Percentiles rank a stretch among this genome's conserved stretches.
These are phyloP conservation scores for Novumbra hubbsi DNA, from an alignment of 2,797 vertebrate species.

Conservation along the genomic window DNA sequence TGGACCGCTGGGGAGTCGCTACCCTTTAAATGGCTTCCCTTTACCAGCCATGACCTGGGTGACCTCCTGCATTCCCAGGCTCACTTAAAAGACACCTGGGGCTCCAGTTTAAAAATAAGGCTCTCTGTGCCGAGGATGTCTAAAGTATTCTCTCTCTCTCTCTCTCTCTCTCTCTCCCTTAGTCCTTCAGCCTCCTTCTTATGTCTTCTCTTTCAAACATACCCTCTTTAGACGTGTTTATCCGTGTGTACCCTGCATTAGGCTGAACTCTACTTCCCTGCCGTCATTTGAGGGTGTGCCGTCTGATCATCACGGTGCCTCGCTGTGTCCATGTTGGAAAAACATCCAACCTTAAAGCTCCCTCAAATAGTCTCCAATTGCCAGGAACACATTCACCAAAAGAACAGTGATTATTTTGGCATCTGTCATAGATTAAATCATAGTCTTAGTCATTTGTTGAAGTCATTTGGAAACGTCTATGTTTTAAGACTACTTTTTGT, in stretches of 20 bases:
- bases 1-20: not conserved
- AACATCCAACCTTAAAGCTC: not conserved
- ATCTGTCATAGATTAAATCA: too few species aligned
- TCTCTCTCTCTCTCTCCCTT: constrained; percentile 1
- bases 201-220: not conserved
- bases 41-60: constrained; percentile 8
- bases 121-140: not conserved
- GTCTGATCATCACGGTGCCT: not conserved
- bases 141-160: constrained; percentile 15
- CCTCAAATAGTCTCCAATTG: not conserved
- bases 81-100: constrained; percentile 23
- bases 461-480: too few species aligned
- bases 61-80: constrained; percentile 10
- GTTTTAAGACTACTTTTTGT: too few species aligned
- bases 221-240: not conserved
- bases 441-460: too few species aligned
- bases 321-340: not conserved
- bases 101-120: constrained; percentile 32
- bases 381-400: not conserved
- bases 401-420: too few species aligned
- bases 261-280: not conserved
- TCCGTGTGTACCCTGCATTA: not conserved
- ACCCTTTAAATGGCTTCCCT: not conserved
- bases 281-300: not conserved
- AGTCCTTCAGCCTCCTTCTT: not conserved